Base-by-base conservation (phyloP, 2,113 vertebrate species). In the Limnothrissa miodon region DNA sequence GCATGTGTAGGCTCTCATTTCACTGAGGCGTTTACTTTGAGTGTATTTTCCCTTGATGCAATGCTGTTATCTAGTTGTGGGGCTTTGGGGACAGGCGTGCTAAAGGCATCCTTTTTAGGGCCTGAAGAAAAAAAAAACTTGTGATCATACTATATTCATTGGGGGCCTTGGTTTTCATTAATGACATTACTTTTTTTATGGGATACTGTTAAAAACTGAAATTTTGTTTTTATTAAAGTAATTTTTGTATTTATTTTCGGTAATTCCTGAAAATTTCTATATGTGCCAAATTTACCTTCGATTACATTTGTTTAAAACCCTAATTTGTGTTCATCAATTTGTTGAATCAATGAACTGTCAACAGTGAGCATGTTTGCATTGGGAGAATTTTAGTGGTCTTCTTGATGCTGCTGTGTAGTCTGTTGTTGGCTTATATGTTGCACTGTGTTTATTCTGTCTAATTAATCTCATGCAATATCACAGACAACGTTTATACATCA, bases 191-290 rank as follows among this genome's bases (percentile, higher is more conserved):
- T 33, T 1, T 74, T 36, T 1, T 56, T 36, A 74, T 74, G 66
- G 29, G 66, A 33, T 74, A 74, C 36, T 4, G 15, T 39, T 74
- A 15, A 74, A 74, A 33, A 33, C 21, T 23, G 21, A 74, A 4
- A 2, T 74, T 36, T 74, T 13, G 11, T 15, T 74, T 78, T 48
- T 78, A 48, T 17, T 81, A 33, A 39, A 36, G 21, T 48, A 45
- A 78, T 23, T 80, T 80, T 83, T 78, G 46, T 85, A 81, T 83
- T 81, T 81, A 78, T 78, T 86, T 86, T 17, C 45, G 11, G 8
- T 36, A 39, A 74, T 33, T 48, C 33, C 66, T 83, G 17, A 74
- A 10, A 5, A 46, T 39, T 84, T 86, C 44, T 78, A 39, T 80
- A 39, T 59, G 85, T 86, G 83, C 85, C 83, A 84, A 21, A 74